These are phyloP conservation scores for Yoshiicerus persimilis DNA, from an alignment of 1,140 invertebrate species.

Conservation along the genomic window DNA sequence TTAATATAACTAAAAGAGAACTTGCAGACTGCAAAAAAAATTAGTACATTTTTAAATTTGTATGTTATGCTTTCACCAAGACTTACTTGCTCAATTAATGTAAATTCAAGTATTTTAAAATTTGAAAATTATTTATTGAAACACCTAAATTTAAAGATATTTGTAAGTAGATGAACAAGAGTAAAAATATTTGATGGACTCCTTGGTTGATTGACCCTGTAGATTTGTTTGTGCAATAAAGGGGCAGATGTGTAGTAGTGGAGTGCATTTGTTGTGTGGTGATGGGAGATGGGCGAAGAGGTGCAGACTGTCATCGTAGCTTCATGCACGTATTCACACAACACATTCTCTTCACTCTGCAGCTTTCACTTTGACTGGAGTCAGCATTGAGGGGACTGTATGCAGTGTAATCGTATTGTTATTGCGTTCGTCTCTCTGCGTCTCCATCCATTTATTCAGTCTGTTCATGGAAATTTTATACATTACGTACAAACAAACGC, in stretches of 20 bases:
- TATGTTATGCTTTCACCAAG: too few relatives aligned
- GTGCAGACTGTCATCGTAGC: background rate
- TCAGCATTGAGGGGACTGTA: background rate
- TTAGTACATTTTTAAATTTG: too few relatives aligned
- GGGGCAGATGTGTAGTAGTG: too few relatives aligned
- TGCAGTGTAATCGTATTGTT: background rate
- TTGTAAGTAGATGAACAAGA: too few relatives aligned
- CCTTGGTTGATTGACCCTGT: too few relatives aligned
- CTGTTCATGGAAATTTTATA: background rate
- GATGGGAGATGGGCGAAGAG: background rate
- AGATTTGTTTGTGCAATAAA: background rate
- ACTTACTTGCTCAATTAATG: too few relatives aligned
- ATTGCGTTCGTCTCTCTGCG: background rate
- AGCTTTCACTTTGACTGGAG: background rate
- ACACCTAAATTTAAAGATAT: too few relatives aligned
- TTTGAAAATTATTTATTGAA: too few relatives aligned
- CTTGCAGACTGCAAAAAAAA: too few relatives aligned
- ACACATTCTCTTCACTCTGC: background rate
- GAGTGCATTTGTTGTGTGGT: background rate
- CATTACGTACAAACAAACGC: background rate
- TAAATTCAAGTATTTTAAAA: too few relatives aligned
- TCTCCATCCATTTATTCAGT: background rate
- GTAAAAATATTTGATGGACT: too few relatives aligned
- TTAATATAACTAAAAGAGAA: too few relatives aligned
- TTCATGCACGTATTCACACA: conserved; percentile 26